These are phyloP conservation scores for Oreochromis niloticus DNA, from an alignment of 2,113 vertebrate genomes.

Conservation along the genomic window DNA sequence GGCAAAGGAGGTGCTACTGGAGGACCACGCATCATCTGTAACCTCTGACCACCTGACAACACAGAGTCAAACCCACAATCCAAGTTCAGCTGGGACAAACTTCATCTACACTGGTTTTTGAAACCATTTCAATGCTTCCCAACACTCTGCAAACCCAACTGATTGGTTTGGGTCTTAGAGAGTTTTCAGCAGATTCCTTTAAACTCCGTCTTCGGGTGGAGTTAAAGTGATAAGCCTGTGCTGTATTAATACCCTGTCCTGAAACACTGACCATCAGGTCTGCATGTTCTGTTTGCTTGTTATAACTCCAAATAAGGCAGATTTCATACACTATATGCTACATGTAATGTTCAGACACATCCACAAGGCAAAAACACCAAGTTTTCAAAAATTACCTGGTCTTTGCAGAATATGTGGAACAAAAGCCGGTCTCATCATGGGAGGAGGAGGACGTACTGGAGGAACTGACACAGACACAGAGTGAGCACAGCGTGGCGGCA, in stretches of 20 bases:
- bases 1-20: slow-evolving; percentile 81
- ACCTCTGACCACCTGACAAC: slow-evolving; percentile 61
- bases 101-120: rapidly evolving
- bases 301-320: background rate
- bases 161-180: background rate
- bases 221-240: background rate
- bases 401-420: slow-evolving; percentile 88
- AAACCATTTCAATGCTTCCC: background rate
- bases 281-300: background rate
- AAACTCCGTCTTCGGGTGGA: rapidly evolving
- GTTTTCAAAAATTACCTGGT: slow-evolving; percentile 63
- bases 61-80: background rate
- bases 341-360: background rate
- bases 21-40: slow-evolving; percentile 73
- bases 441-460: slow-evolving; percentile 76
- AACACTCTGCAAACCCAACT: background rate
- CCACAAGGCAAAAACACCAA: background rate
- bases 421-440: slow-evolving; percentile 85
- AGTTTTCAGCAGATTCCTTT: background rate
- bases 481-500: background rate
- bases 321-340: background rate
- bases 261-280: background rate
- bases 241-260: background rate
- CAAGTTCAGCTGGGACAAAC: background rate
- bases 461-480: slow-evolving; percentile 58